These are phyloP conservation scores for Marmota monax DNA, from an alignment of 2,113 vertebrate species.

Conservation along the genomic window DNA sequence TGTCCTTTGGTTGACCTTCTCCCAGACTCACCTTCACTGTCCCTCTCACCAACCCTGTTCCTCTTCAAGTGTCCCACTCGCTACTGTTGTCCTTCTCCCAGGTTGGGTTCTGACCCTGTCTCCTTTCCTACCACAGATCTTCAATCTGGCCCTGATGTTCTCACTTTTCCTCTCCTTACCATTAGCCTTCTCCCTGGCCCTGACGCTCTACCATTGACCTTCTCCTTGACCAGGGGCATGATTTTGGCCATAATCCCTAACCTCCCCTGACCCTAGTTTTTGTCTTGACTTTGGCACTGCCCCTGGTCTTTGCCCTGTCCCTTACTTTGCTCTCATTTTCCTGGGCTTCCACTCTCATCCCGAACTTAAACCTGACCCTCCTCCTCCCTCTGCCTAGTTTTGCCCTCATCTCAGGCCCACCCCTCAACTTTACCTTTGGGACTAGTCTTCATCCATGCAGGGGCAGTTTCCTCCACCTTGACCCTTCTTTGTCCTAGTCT, in stretches of 20 bases:
- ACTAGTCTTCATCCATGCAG: neutral
- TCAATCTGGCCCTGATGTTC: neutral
- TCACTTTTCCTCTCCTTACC: neutral
- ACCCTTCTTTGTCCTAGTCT: neutral
- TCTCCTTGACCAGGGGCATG: neutral
- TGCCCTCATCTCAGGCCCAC: neutral
- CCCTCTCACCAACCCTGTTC: neutral
- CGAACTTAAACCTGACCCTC: neutral
- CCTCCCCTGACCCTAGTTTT: neutral
- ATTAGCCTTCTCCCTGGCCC: neutral
- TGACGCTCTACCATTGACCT: neutral
- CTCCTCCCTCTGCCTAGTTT: neutral
- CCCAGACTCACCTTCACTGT: neutral
- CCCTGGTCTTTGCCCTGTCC: no score
- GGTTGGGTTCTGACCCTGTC: neutral
- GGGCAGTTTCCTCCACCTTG: neutral
- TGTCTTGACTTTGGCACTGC: neutral
- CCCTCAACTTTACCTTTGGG: neutral
- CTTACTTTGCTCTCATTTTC: no score
- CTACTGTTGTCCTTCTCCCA: no score
- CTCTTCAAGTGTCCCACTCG: neutral
- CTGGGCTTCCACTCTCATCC: no score
- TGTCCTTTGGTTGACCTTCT: neutral
- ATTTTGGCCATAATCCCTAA: neutral
- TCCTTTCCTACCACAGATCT: neutral